Conservation (phyloP, 2,888 invertebrate genomes). For the Sphaeridia pumilis region DNA sequence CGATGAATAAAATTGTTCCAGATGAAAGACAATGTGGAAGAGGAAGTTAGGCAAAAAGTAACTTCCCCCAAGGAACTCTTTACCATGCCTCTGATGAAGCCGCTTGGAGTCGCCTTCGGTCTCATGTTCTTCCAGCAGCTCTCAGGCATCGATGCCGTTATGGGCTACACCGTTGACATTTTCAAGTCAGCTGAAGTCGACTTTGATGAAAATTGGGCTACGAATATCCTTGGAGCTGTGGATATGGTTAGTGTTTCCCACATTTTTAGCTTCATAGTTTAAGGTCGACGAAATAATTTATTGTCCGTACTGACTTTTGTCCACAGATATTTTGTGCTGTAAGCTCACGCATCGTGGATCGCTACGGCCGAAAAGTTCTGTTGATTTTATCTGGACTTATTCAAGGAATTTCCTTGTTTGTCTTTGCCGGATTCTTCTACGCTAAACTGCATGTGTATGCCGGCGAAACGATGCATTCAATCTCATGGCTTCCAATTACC, state of each 20-base stretch:
- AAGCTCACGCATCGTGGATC: slow-evolving; percentile 1
- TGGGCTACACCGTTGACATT: slow-evolving; percentile 30
- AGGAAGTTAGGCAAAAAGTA: slow-evolving; percentile 21
- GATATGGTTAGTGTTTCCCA: slow-evolving; percentile 44
- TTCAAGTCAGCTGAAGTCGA: slow-evolving; percentile 50
- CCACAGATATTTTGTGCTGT: not conserved
- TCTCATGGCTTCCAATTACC: slow-evolving; percentile 4
- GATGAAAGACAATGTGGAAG: slow-evolving; percentile 25
- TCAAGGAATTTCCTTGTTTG: slow-evolving; percentile 1
- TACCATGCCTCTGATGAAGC: slow-evolving; percentile 22
- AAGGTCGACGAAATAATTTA: no score
- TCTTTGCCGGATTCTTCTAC: slow-evolving; percentile 6
- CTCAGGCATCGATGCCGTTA: slow-evolving; percentile 35
- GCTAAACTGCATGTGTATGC: not conserved
- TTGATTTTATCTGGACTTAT: slow-evolving; percentile 3
- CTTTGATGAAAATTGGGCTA: slow-evolving; percentile 45
- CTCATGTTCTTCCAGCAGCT: slow-evolving; percentile 33
- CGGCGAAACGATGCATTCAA: not conserved
- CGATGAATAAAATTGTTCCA: not conserved
- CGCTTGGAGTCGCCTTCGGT: slow-evolving; percentile 24
- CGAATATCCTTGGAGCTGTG: slow-evolving; percentile 48
- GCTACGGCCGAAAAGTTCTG: slow-evolving; percentile 3
- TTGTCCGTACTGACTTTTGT: not conserved
- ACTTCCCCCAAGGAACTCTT: slow-evolving; percentile 23
- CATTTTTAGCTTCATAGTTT: no score